These are phyloP conservation scores for Drosophila hydei DNA, from an alignment of 1,140 invertebrate species.

Conservation along the genomic window DNA sequence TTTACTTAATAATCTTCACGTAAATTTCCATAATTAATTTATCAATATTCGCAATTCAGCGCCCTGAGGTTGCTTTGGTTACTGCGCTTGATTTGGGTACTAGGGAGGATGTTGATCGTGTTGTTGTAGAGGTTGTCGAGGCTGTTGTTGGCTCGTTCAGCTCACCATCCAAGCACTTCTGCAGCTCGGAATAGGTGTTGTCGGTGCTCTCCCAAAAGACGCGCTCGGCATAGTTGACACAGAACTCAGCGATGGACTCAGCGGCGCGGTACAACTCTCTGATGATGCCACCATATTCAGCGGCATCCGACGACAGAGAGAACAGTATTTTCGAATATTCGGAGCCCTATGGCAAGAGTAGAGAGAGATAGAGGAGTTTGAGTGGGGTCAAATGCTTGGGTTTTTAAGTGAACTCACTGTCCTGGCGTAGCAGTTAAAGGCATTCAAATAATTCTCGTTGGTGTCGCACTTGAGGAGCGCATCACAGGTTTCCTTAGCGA, in stretches of 20 bases:
- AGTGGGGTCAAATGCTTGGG: background rate
- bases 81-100: background rate
- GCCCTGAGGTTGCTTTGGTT: no score
- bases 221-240: background rate
- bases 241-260: constrained; percentile 3
- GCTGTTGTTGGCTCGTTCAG: background rate
- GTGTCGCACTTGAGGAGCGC: constrained; percentile 18
- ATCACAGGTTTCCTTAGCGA: constrained; percentile 14
- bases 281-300: background rate
- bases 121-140: background rate
- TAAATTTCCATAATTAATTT: no score
- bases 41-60: no score
- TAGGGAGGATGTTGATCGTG: background rate
- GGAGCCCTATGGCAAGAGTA: constrained; percentile 6
- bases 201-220: constrained; percentile 4
- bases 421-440: constrained; percentile 29
- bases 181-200: background rate
- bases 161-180: background rate
- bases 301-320: background rate
- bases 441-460: background rate
- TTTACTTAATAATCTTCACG: no score
- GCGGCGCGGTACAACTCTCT: constrained; percentile 4
- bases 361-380: background rate
- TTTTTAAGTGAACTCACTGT: constrained; percentile 12
- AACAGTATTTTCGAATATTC: background rate